Evolutionary conservation across 2,113 vertebrate species (phyloP), one percentile per base, ranked within the genome.

Genomic region (Catharus minimus): DNA sequence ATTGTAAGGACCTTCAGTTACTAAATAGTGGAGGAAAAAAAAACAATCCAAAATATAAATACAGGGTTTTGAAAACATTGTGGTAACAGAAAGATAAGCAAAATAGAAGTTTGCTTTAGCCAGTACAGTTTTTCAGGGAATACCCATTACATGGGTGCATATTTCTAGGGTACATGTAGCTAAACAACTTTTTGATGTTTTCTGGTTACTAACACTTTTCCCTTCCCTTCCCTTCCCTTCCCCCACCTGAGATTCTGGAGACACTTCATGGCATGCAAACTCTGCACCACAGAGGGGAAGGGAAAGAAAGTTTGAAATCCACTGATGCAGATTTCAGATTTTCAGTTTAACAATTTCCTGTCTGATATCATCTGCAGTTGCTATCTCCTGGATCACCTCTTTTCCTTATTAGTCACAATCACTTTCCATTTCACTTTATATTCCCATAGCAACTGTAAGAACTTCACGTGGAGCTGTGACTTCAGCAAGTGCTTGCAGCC

Each of bases 371-470:
- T 36, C 68, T 82, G 69, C 28, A 47, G 57, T 58, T 84, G 12
- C 46, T 74, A 2, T 21, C 88, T 77, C 23, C 56, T 77, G 72
- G 28, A 80, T 94, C 64, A 27, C 56, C 39, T 82, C 55, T 39
- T 91, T 74, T 39, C 17, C 17, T 44, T 56, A 30, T 39, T 71
- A 69, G 68, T 69, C 72, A 82, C n/a, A 49, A 18, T 60, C 2
- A 2, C 49, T 90, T 90, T 60, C n/a, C 60, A 50, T 86, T 92
- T 90, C 64, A n/a, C 28, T 93, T 86, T 80, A 36, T 65, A 89
- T 95, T 91, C 50, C 81, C 62, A 80, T 93, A 80, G 82, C 82
- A 93, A 89, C 89, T 49, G 28, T 41, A 57, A 82, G 41, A 65
- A n/a, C 69, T 49, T 91, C 43, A 26, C 3, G 2, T 43, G 64